A percentile compares a stretch with the other conserved stretches of the same genome.
phyloP scores from a whole-genome alignment of 1,140 invertebrate genomes.

The Phymastichus coffea region DNA sequence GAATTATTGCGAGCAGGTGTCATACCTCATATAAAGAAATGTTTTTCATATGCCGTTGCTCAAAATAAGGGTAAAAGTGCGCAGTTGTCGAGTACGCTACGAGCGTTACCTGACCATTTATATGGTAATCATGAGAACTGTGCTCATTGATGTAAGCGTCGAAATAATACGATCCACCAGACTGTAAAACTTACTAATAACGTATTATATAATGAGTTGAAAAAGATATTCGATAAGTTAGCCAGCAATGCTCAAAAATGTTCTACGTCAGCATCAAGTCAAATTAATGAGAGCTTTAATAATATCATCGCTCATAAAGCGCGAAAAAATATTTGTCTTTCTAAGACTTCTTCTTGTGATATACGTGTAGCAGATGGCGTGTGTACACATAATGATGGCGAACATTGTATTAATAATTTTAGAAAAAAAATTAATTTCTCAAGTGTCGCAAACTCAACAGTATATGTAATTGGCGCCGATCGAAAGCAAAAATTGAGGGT shows the following conservation, averaged over 20 bases:
- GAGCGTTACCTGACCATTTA: background rate
- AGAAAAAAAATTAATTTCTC: too few species aligned
- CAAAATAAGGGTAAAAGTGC: background rate
- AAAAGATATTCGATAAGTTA: constrained; percentile 16
- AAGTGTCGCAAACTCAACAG: too few species aligned
- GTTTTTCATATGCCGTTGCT: constrained; percentile 1
- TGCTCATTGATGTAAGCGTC: background rate
- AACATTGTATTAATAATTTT: too few species aligned
- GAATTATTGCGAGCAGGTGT: background rate
- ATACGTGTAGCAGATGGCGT: too few species aligned
- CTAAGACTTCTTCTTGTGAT: too few species aligned
- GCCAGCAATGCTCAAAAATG: too few species aligned
- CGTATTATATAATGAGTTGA: background rate
- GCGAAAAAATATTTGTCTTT: too few species aligned
- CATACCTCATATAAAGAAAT: background rate
- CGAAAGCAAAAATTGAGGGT: too few species aligned
- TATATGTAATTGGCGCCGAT: too few species aligned
- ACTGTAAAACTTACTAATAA: constrained; percentile 10
- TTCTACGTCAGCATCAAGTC: constrained; percentile 19
- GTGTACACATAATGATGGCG: too few species aligned
- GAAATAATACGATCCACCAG: background rate
- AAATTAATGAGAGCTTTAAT: too few species aligned
- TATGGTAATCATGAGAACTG: background rate
- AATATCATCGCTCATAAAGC: constrained; percentile 27
- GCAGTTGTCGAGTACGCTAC: background rate